These are phyloP conservation scores for Ptychochromis oligacanthus DNA, from an alignment of 2,113 vertebrate genomes.

Conservation along the genomic window DNA sequence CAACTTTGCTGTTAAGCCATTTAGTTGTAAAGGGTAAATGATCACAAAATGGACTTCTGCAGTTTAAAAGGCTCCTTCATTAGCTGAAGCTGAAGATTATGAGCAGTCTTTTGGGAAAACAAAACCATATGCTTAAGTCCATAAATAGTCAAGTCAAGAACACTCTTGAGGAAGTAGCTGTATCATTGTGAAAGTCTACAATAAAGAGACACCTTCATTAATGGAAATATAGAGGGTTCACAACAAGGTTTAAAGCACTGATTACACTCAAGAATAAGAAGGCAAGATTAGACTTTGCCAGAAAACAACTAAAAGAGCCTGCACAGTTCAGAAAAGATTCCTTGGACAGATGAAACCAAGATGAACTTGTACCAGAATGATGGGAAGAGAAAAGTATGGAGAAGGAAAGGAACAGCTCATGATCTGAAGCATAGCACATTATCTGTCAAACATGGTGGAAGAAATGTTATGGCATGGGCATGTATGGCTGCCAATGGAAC, in stretches of 20 bases:
- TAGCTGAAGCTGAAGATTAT: background rate
- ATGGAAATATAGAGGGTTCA: background rate
- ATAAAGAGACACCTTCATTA: background rate
- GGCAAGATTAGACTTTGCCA: no score
- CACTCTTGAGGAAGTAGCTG: background rate
- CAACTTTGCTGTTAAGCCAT: background rate
- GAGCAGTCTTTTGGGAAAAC: background rate
- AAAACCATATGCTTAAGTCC: background rate
- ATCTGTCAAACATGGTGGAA: no score
- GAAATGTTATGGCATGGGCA: no score
- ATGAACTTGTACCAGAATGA: no score
- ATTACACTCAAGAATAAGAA: no score
- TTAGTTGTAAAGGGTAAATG: background rate
- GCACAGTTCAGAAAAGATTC: no score
- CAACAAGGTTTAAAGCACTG: background rate
- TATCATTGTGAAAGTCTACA: background rate
- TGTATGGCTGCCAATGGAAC: no score
- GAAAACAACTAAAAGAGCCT: no score
- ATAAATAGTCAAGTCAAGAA: background rate
- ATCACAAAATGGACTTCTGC: background rate
- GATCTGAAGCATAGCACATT: no score
- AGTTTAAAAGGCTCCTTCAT: background rate
- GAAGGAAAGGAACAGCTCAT: no score
- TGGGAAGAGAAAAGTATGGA: no score
- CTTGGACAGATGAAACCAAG: no score